These are phyloP conservation scores for Marcusenius ussheri DNA, from an alignment of 2,113 vertebrate species.

Conservation along the genomic window DNA sequence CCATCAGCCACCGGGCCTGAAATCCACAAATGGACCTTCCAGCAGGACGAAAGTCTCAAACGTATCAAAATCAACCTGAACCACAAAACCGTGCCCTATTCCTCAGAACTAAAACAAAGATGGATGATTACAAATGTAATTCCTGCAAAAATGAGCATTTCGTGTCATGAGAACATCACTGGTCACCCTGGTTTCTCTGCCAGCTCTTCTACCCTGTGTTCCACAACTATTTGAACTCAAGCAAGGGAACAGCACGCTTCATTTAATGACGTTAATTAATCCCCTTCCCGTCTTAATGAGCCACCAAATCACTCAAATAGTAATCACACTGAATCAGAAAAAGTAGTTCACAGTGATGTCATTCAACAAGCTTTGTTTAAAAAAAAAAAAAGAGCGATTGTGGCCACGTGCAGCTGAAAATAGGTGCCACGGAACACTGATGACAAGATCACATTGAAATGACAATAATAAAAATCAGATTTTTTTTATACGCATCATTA, in stretches of 20 bases:
- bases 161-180: not conserved
- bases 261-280: slow-evolving; percentile 26
- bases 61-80: not conserved
- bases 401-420: not conserved
- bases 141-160: not conserved
- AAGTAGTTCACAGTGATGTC: not conserved
- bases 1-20: not conserved
- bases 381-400: too few relatives aligned
- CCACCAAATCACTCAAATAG: slow-evolving; percentile 17
- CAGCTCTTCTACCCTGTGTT: not conserved
- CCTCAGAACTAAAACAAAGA: not conserved
- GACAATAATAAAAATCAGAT: not conserved
- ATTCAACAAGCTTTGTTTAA: not conserved
- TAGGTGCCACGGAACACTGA: not conserved
- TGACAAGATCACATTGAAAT: not conserved
- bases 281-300: slow-evolving; percentile 16
- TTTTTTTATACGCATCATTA: not conserved
- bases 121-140: not conserved
- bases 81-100: not conserved
- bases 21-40: not conserved
- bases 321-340: slow-evolving; percentile 15
- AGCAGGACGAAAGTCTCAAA: not conserved
- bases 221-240: slow-evolving; percentile 16
- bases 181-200: too few relatives aligned
- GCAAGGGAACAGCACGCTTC: slow-evolving; percentile 12